Evolutionary conservation across 2,113 vertebrate genomes (phyloP), one percentile per base, ranked within the genome.

Genomic region (Sinosuthora webbiana): DNA sequence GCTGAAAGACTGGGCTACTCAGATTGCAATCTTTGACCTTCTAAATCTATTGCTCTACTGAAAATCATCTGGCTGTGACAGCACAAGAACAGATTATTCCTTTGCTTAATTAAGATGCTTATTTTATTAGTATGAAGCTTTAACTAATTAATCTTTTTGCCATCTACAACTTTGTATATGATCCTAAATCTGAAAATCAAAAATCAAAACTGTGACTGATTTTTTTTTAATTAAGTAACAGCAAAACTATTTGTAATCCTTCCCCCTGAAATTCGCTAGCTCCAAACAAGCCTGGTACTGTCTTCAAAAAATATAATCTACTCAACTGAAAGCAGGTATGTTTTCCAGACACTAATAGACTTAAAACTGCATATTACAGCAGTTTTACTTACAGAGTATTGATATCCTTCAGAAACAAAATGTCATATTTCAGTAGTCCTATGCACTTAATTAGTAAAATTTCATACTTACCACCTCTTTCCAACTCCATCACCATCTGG

Each of bases 401-500:
- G 53, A 33, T 4, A 42, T 13, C 10, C 49, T 80, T 85, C 47
- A 56, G 30, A 80, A 88, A 77, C 5, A 87, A 92, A 80, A 95
- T 3, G 7, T 64, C 62, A 71, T 59, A 12, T 95, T 93, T 96
- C 83, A 82, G 59, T 80, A 94, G 28, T 56, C 44, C 60, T 74
- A 63, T 19, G 37, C 45, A 84, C 42, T 67, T 91, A 30, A 80
- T 41, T 52, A 86, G 87, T 45, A 83, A 57, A 74, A 59, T 93
- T 65, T 89, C 78, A 90, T 88, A 98, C 99, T 98, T 97, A 99
- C 99, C 98, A 99, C 96, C 97, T 98, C 96, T 98, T 98, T 96
- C 98, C 98, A 97, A 94, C 98, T 95, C 97, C 97, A 83, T 99
- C 99, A 56, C 98, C 95, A 76, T 99, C 99, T 90, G 99, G 98